phyloP scores from a whole-genome alignment of 2,113 vertebrate species.

The Fukomys damarensis region DNA sequence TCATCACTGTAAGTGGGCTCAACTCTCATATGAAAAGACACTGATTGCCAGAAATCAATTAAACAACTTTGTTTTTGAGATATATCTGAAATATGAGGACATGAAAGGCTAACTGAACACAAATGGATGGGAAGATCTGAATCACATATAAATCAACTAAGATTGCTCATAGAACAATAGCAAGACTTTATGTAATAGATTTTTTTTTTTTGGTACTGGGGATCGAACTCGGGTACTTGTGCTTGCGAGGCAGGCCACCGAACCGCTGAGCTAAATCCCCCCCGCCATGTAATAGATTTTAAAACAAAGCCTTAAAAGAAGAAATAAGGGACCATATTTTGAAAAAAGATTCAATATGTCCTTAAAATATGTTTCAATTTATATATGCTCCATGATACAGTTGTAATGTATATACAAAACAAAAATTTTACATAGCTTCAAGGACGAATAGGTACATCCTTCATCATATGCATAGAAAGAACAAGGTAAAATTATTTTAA shows the following conservation, averaged over 20 bases:
- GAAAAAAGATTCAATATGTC: background rate
- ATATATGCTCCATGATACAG: background rate
- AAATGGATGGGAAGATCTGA: background rate
- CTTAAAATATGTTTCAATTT: background rate
- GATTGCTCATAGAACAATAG: background rate
- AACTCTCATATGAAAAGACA: background rate
- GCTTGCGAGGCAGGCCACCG: no score
- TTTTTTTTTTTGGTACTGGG: no score
- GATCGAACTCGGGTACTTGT: no score
- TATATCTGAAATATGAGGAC: background rate
- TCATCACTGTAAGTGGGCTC: background rate
- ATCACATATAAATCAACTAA: background rate
- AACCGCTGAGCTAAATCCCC: no score
- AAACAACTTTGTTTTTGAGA: background rate
- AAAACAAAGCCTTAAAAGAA: background rate
- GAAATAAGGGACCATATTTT: background rate
- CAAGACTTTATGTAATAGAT: background rate
- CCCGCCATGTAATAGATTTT: background rate
- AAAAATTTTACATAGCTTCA: background rate
- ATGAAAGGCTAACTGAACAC: background rate
- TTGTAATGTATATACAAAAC: background rate
- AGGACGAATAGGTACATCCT: background rate
- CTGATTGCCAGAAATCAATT: background rate
- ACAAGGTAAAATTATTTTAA: background rate
- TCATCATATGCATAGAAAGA: background rate